Percentiles rank a stretch among this genome's conserved stretches.
phyloP scores from a whole-genome alignment of 1,140 invertebrate genomes.

The Camponotus pennsylvanicus region DNA sequence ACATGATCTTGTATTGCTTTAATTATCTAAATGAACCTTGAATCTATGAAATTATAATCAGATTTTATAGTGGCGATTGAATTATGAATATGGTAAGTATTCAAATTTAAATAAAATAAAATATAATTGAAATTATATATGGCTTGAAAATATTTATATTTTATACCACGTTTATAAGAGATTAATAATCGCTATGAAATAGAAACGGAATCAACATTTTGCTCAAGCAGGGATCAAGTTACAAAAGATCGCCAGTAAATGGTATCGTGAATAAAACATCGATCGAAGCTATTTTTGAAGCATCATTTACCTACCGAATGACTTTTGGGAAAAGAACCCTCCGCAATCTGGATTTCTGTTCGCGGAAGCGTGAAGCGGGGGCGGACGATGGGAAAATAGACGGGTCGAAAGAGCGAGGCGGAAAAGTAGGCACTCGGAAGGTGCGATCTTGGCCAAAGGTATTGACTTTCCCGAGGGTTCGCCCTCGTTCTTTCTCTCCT shows the following conservation, averaged over 20 bases:
- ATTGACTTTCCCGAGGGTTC: constrained; percentile 74
- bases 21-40: background rate
- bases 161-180: too few species aligned
- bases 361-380: background rate
- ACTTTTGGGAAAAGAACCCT: constrained; percentile 4
- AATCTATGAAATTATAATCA: background rate
- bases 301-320: background rate
- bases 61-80: background rate
- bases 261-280: constrained; percentile 56
- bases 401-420: constrained; percentile 19
- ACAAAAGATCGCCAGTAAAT: constrained; percentile 2
- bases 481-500: constrained; percentile 63
- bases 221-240: background rate
- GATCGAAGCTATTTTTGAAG: background rate
- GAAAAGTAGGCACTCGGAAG: constrained; percentile 54
- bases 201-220: background rate
- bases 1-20: background rate
- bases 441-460: constrained; percentile 71
- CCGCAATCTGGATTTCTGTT: constrained; percentile 55
- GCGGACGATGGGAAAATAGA: background rate
- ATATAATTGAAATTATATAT: background rate
- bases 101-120: background rate
- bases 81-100: background rate
- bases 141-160: background rate
- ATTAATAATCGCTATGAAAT: background rate